Percentiles rank a stretch among this genome's conserved stretches.
Conservation (phyloP, 2,888 invertebrate genomes). For the Drosophila borborema region DNA sequence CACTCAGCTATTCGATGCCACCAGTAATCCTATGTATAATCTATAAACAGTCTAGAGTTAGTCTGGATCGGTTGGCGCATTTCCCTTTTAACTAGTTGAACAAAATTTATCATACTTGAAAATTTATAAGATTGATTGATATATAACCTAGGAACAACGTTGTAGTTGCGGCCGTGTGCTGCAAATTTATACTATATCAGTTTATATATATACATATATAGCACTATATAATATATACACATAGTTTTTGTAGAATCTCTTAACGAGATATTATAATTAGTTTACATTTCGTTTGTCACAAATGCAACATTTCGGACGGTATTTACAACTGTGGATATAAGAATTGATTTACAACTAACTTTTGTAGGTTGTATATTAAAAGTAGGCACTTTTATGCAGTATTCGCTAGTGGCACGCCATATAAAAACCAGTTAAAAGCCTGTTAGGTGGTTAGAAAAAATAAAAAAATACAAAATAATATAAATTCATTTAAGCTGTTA, state of each 20-base stretch:
- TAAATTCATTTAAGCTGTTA: conserved; percentile 14
- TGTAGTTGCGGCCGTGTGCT: conserved; percentile 17
- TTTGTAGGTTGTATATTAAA: conserved; percentile 60
- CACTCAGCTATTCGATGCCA: conserved; percentile 86
- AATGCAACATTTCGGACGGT: conserved; percentile 59
- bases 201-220: conserved; percentile 33
- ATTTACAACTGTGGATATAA: conserved; percentile 33
- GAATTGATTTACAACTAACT: conserved; percentile 44
- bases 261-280: conserved; percentile 37
- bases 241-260: conserved; percentile 23
- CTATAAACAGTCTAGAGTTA: conserved; percentile 53
- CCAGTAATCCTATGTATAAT: conserved; percentile 84
- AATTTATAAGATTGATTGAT: conserved; percentile 71
- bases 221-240: conserved; percentile 26
- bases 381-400: conserved; percentile 51
- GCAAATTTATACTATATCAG: conserved; percentile 27
- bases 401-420: conserved; percentile 59
- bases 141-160: conserved; percentile 34
- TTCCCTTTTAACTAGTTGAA: conserved; percentile 50
- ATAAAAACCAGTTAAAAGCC: conserved; percentile 44
- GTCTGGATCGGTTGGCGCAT: conserved; percentile 11
- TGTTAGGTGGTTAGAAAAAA: conserved; percentile 12
- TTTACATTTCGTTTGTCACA: conserved; percentile 61
- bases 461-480: background rate
- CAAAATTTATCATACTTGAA: conserved; percentile 61